Evolutionary conservation across 2,113 vertebrate species (phyloP).

Genomic region (Rana temporaria): DNA sequence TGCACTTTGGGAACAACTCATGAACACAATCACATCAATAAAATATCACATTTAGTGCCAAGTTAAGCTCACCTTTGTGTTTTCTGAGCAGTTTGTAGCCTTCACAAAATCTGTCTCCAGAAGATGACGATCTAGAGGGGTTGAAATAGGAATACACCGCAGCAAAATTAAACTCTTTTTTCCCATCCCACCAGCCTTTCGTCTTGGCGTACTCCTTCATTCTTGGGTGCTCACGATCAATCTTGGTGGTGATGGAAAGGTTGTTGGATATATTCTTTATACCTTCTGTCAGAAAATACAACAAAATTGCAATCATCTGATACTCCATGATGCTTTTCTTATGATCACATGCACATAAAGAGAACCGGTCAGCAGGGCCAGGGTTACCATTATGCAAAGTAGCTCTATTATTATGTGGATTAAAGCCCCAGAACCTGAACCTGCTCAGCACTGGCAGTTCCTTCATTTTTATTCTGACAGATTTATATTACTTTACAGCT

Average conservation of each 20-base stretch:
- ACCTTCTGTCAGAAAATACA: constrained; percentile 72
- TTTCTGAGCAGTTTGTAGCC: constrained; percentile 87
- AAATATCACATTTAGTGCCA: neutral
- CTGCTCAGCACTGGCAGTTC: too few species aligned
- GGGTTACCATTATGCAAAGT: too few species aligned
- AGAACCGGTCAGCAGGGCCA: too few species aligned
- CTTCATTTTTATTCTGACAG: too few species aligned
- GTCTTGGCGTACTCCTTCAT: constrained; percentile 82
- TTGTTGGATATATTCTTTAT: constrained; percentile 94
- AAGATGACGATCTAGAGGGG: constrained; percentile 82
- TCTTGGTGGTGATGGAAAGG: constrained; percentile 88
- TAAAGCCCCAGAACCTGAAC: too few species aligned
- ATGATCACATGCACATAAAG: too few species aligned
- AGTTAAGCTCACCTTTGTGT: constrained; percentile 82
- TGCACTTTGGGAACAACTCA: too few species aligned
- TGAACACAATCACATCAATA: neutral
- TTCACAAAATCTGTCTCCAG: constrained; percentile 83
- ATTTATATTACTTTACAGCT: too few species aligned
- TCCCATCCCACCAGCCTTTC: constrained; percentile 91
- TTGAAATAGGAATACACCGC: constrained; percentile 82
- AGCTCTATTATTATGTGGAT: too few species aligned
- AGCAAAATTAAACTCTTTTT: constrained; percentile 86
- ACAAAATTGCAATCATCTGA: neutral
- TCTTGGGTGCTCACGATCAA: constrained; percentile 86
- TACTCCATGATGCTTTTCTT: too few species aligned